phyloP scores from a whole-genome alignment of 2,888 invertebrate species.

The Rosalia funebris region DNA sequence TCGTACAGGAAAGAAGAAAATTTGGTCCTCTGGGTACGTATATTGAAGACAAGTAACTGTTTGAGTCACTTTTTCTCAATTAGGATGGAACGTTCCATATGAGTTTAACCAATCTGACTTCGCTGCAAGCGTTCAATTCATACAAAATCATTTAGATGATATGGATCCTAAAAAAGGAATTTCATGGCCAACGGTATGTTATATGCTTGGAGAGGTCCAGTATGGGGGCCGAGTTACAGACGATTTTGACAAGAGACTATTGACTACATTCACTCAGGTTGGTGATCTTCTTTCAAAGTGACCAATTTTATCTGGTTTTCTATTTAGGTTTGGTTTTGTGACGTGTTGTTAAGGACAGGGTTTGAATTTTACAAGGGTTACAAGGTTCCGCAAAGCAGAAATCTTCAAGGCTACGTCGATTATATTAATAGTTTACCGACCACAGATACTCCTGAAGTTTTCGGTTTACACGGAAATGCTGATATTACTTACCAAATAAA shows the following conservation, averaged over 20 bases:
- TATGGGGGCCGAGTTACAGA: slow-evolving; percentile 91
- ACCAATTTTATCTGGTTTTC: not conserved
- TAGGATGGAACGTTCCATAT: slow-evolving; percentile 96
- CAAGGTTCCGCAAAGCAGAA: slow-evolving; percentile 87
- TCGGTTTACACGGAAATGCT: slow-evolving; percentile 95
- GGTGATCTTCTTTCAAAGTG: not conserved
- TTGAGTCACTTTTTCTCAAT: too few relatives aligned
- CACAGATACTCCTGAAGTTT: slow-evolving; percentile 93
- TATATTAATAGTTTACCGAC: slow-evolving; percentile 87
- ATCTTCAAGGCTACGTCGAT: slow-evolving; percentile 82
- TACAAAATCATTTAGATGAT: slow-evolving; percentile 96
- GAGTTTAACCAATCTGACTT: slow-evolving; percentile 98
- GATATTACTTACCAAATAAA: slow-evolving; percentile 98
- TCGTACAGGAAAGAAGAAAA: slow-evolving; percentile 94
- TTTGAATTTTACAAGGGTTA: slow-evolving; percentile 96
- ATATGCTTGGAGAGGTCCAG: slow-evolving; percentile 94
- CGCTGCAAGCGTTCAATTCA: slow-evolving; percentile 93
- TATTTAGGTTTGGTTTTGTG: slow-evolving; percentile 88
- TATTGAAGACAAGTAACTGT: not conserved
- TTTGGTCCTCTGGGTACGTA: slow-evolving; percentile 82
- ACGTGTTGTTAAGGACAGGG: slow-evolving; percentile 83
- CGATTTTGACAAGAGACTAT: slow-evolving; percentile 93
- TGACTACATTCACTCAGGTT: slow-evolving; percentile 89
- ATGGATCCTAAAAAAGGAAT: slow-evolving; percentile 97
- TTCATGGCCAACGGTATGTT: slow-evolving; percentile 96